A percentile compares a stretch with the other conserved stretches of the same genome.
Conservation (phyloP, 2,113 vertebrate genomes). For the Hipposideros armiger region DNA sequence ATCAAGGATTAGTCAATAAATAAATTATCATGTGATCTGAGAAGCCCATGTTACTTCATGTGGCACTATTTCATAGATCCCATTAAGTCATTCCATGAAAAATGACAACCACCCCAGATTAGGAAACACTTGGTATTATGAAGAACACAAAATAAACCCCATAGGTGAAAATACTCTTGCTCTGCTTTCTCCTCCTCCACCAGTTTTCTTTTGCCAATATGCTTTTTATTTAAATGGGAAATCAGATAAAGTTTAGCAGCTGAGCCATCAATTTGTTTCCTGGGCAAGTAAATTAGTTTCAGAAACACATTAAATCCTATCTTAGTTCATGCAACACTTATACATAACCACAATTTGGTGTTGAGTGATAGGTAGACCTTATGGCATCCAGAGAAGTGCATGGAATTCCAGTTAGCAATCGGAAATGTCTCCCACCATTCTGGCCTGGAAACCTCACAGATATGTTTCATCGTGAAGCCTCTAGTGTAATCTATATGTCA, state of each 20-base stretch:
- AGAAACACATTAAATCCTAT: slow-evolving; percentile 31
- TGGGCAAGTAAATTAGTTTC: slow-evolving; percentile 61
- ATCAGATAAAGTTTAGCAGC: neutral
- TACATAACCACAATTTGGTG: slow-evolving; percentile 27
- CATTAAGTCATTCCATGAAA: neutral
- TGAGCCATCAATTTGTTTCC: slow-evolving; percentile 53
- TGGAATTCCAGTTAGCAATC: slow-evolving; percentile 52
- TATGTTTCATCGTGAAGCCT: neutral
- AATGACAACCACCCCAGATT: neutral
- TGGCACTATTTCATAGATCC: neutral
- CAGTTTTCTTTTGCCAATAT: neutral
- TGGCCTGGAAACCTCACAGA: slow-evolving; percentile 67
- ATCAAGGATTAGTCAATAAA: neutral
- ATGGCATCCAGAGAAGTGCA: neutral
- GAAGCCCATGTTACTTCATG: neutral
- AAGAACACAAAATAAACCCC: neutral
- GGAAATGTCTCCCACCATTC: slow-evolving; percentile 56
- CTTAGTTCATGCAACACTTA: slow-evolving; percentile 65
- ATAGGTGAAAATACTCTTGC: neutral
- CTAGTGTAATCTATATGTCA: neutral
- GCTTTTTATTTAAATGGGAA: neutral
- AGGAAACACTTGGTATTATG: neutral
- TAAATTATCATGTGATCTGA: neutral
- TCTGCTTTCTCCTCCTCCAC: neutral
- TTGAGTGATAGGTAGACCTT: slow-evolving; percentile 62